These are phyloP conservation scores for Eubasilissa splendida DNA, from an alignment of 2,888 invertebrate species.

Conservation along the genomic window DNA sequence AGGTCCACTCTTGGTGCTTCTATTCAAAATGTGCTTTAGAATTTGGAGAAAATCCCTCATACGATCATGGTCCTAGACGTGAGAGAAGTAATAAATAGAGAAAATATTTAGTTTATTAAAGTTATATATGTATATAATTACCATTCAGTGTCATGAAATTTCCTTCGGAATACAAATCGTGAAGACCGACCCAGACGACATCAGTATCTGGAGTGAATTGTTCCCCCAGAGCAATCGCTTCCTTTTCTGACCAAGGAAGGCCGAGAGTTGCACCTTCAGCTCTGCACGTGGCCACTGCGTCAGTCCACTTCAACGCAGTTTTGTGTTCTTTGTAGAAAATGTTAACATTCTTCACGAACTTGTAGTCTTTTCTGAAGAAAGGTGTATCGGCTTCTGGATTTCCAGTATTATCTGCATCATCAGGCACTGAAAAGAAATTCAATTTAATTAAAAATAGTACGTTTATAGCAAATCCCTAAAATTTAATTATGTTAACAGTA, in stretches of 20 bases:
- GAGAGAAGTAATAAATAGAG: too few species aligned
- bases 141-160: conserved; percentile 15
- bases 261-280: conserved; percentile 45
- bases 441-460: too few species aligned
- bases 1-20: too few species aligned
- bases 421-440: too few species aligned
- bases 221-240: not conserved
- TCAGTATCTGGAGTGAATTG: not conserved
- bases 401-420: too few species aligned
- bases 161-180: conserved; percentile 42
- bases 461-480: too few species aligned
- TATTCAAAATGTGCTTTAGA: too few species aligned
- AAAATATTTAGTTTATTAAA: too few species aligned
- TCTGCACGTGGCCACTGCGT: conserved; percentile 42
- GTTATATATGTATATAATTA: not conserved
- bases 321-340: conserved; percentile 38
- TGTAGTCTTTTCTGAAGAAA: conserved; percentile 15
- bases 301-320: conserved; percentile 19
- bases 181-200: conserved; percentile 30
- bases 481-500: too few species aligned
- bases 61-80: too few species aligned
- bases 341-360: not conserved
- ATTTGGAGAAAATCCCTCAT: too few species aligned
- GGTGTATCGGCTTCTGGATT: too few species aligned
- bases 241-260: conserved; percentile 28